Conservation (phyloP, 2,888 invertebrate genomes). For the Strigamia transsilvanica region DNA sequence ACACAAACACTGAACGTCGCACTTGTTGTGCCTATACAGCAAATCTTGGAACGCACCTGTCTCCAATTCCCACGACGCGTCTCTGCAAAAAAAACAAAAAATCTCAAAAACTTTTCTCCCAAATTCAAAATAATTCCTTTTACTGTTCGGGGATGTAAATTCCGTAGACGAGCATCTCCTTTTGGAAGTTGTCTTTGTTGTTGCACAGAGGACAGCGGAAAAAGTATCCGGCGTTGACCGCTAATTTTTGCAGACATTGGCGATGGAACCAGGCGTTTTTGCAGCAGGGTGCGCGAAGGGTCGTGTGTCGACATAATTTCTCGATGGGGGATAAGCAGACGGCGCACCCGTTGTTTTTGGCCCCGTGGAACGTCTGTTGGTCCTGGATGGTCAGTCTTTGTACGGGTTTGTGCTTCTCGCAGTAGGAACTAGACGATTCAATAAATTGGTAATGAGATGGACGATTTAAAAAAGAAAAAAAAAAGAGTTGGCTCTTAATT, state of each 20-base stretch:
- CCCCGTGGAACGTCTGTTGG: slow-evolving; percentile 59
- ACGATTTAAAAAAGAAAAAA: neutral
- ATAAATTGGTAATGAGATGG: no score
- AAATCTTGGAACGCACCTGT: slow-evolving; percentile 80
- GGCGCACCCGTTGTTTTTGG: slow-evolving; percentile 67
- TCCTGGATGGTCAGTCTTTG: slow-evolving; percentile 67
- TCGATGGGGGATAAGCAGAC: slow-evolving; percentile 75
- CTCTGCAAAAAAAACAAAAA: no score
- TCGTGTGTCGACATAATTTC: slow-evolving; percentile 63
- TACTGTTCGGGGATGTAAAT: slow-evolving; percentile 83
- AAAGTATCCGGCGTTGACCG: slow-evolving; percentile 79
- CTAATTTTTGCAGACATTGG: slow-evolving; percentile 75
- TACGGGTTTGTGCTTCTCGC: slow-evolving; percentile 70
- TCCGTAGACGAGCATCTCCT: slow-evolving; percentile 72
- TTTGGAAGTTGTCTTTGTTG: slow-evolving; percentile 72
- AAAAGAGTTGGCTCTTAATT: no score
- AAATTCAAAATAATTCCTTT: slow-evolving; percentile 59
- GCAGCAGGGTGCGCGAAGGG: slow-evolving; percentile 80
- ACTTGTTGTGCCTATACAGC: slow-evolving; percentile 71
- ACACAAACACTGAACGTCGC: slow-evolving; percentile 73
- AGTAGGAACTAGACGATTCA: slow-evolving; percentile 70
- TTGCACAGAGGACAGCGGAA: slow-evolving; percentile 85
- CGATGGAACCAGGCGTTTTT: slow-evolving; percentile 80
- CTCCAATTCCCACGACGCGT: slow-evolving; percentile 83
- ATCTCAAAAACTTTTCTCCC: no score